These are phyloP conservation scores for Sipha maydis DNA, from an alignment of 2,888 invertebrate species.

Conservation along the genomic window DNA sequence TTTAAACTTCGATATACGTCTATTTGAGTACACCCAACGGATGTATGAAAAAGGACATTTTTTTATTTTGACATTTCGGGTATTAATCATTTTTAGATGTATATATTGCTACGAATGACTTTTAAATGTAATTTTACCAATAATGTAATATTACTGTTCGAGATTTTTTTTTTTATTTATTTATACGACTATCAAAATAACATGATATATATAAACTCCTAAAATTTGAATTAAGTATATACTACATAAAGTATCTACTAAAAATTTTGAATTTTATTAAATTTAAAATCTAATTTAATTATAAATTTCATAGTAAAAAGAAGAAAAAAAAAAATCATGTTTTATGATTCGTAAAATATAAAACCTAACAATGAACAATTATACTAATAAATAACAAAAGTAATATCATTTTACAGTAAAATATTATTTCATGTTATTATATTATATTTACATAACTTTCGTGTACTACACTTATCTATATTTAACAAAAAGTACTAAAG, in stretches of 20 bases:
- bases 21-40: conserved; percentile 5
- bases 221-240: too few species aligned
- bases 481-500: not conserved
- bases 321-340: too few species aligned
- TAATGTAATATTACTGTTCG: not conserved
- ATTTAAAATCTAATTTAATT: too few species aligned
- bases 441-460: not conserved
- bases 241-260: too few species aligned
- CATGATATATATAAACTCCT: too few species aligned
- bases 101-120: not conserved
- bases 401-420: not conserved
- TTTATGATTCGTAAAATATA: too few species aligned
- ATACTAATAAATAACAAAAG: not conserved
- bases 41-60: conserved; percentile 8
- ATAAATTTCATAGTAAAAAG: too few species aligned
- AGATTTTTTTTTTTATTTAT: too few species aligned
- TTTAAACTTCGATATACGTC: conserved; percentile 34
- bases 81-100: conserved; percentile 6
- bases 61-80: conserved; percentile 1
- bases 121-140: not conserved
- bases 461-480: not conserved
- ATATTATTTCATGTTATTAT: not conserved
- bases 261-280: too few species aligned
- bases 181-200: too few species aligned
- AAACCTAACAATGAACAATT: too few species aligned